A percentile compares a stretch with the other conserved stretches of the same genome.
Conservation (phyloP, 2,797 vertebrate species). For the Sternotherus odoratus region DNA sequence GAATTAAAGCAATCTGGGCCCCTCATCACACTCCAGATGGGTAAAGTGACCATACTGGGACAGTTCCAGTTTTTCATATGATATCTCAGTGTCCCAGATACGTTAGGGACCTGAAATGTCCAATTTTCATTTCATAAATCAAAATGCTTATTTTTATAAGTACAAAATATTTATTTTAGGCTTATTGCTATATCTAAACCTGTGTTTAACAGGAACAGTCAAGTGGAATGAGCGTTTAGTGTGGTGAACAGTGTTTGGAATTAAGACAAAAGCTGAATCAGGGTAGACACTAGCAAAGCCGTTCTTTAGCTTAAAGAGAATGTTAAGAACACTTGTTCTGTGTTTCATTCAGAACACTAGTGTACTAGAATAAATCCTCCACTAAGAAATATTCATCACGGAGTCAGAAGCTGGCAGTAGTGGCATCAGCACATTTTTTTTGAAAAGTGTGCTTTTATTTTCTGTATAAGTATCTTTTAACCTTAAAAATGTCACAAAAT, state of each 20-base stretch:
- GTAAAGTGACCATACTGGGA: neutral
- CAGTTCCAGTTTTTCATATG: neutral
- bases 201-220: neutral
- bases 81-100: neutral
- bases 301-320: neutral
- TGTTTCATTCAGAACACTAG: neutral
- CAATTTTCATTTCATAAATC: neutral
- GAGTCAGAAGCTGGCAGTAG: neutral
- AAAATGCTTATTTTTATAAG: neutral
- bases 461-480: neutral
- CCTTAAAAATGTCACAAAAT: neutral
- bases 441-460: neutral
- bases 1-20: neutral
- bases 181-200: neutral
- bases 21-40: neutral
- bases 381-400: neutral
- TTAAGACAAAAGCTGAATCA: neutral
- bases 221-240: neutral
- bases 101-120: neutral
- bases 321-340: neutral
- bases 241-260: neutral
- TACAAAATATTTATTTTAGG: neutral
- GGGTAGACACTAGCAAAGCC: too few species aligned
- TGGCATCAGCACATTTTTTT: neutral
- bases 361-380: neutral